These are phyloP conservation scores for Telmatherina bonti DNA, from an alignment of 2,797 vertebrate genomes.

Conservation along the genomic window DNA sequence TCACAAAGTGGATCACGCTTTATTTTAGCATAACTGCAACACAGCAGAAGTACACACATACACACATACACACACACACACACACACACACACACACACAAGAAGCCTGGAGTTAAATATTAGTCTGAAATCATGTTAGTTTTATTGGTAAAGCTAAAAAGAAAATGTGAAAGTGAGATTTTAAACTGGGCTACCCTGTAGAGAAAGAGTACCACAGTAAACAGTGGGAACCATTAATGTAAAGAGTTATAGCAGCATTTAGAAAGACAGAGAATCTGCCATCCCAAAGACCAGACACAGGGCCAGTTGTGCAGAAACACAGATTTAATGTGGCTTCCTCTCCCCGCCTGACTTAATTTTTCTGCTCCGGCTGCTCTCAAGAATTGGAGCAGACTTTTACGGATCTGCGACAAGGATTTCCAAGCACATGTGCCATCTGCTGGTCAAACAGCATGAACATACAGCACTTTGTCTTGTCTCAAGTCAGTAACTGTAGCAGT, in stretches of 20 bases:
- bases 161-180: background rate
- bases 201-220: background rate
- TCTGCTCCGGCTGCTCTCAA: conserved; percentile 74
- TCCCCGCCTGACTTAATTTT: conserved; percentile 87
- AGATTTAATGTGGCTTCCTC: conserved; percentile 89
- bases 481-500: conserved; percentile 1
- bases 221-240: background rate
- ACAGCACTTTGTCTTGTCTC: background rate
- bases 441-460: conserved; percentile 40
- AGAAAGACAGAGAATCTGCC: conserved; percentile 64
- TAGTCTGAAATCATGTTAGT: background rate
- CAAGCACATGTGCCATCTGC: conserved; percentile 69
- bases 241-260: conserved; percentile 50
- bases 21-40: conserved; percentile 52
- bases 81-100: conserved; percentile 12
- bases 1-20: conserved; percentile 60
- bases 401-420: conserved; percentile 53
- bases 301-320: conserved; percentile 88
- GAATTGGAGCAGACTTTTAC: conserved; percentile 60
- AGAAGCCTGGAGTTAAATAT: conserved; percentile 21
- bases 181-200: background rate
- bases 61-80: conserved; percentile 8
- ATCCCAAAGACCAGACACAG: conserved; percentile 82
- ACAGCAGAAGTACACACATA: conserved; percentile 10
- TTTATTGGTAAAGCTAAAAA: background rate